Evolutionary conservation across 2,113 vertebrate species (phyloP).

Genomic region (Aldabrachelys gigantea): DNA sequence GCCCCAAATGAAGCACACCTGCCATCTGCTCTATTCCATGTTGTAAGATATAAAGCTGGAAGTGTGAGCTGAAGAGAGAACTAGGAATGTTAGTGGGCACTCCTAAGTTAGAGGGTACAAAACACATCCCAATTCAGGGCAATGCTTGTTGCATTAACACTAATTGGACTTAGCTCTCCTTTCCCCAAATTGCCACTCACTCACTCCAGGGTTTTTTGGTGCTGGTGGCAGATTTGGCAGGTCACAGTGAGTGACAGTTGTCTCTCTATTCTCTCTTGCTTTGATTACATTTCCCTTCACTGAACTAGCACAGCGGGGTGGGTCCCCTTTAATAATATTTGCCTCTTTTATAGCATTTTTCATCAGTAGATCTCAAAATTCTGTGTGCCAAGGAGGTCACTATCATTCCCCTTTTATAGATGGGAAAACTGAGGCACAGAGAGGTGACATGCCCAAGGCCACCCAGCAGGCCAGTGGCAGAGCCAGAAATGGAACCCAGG

Average conservation of each 20-base stretch:
- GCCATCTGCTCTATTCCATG: not conserved
- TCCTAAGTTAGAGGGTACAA: not conserved
- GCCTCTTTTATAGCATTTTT: too few species aligned
- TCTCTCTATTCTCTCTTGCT: not conserved
- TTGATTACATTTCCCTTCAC: not conserved
- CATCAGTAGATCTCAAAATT: too few species aligned
- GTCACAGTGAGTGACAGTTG: not conserved
- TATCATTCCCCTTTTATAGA: too few species aligned
- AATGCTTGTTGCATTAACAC: not conserved
- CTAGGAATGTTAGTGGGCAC: not conserved
- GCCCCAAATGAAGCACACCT: not conserved
- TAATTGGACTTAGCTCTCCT: not conserved
- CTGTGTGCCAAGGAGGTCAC: too few species aligned
- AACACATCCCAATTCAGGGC: not conserved
- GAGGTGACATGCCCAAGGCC: not conserved
- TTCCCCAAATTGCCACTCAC: not conserved
- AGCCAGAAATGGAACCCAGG: not conserved
- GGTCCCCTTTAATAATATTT: not conserved
- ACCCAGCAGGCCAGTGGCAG: not conserved
- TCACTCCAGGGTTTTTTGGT: fast-evolving
- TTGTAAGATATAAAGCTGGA: not conserved
- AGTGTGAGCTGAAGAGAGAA: not conserved
- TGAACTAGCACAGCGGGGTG: not conserved
- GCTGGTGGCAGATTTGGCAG: not conserved
- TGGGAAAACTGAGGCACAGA: not conserved